Conservation (phyloP, 2,888 invertebrate genomes). For the Bombylius discolor region DNA sequence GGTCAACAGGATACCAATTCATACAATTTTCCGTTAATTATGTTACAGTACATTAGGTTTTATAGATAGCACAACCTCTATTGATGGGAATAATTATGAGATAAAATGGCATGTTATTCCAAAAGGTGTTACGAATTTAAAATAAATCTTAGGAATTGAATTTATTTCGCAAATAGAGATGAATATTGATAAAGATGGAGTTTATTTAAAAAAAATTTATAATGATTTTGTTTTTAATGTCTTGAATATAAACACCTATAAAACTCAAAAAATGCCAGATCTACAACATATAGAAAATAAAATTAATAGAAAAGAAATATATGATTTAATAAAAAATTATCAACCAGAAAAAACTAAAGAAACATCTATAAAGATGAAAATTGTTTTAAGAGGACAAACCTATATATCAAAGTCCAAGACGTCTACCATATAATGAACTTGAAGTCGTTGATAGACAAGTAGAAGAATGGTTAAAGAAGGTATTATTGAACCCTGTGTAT, state of each 20-base stretch:
- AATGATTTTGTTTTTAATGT: not conserved
- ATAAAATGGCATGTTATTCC: not conserved
- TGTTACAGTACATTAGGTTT: not conserved
- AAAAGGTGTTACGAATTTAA: not conserved
- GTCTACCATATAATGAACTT: constrained; percentile 17
- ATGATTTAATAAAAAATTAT: not conserved
- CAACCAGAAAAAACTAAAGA: not conserved
- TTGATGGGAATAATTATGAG: not conserved
- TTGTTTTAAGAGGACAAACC: constrained; percentile 22
- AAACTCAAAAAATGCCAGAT: not conserved
- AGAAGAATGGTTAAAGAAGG: constrained; percentile 6
- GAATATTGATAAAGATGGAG: not conserved
- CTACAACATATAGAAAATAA: not conserved
- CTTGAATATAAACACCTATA: not conserved
- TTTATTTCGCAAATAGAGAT: not conserved
- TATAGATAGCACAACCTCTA: not conserved
- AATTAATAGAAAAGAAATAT: not conserved
- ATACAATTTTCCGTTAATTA: too few relatives aligned
- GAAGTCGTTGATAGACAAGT: constrained; percentile 19
- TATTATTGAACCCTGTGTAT: constrained; percentile 5
- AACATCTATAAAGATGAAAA: constrained; percentile 13
- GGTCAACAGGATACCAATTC: too few relatives aligned
- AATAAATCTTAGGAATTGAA: not conserved
- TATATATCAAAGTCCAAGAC: constrained; percentile 17
- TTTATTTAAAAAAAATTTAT: not conserved